phyloP scores from a whole-genome alignment of 2,113 vertebrate genomes.

The Scalopus aquaticus region DNA sequence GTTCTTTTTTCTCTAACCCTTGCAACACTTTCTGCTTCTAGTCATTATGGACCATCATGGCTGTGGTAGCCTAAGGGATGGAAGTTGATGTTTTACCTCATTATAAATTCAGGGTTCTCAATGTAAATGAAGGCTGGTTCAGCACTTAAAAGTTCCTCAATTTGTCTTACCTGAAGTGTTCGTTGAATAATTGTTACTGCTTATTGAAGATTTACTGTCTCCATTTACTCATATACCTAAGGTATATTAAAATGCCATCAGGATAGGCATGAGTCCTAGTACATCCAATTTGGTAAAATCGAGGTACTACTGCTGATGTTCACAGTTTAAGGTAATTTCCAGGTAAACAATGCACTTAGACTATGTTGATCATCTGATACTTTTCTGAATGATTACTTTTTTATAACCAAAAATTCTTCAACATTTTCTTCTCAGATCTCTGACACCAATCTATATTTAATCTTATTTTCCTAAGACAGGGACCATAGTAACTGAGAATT shows the following conservation, averaged over 20 bases:
- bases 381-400: background rate
- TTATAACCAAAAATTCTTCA: background rate
- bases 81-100: background rate
- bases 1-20: too few species aligned
- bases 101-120: background rate
- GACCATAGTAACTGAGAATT: background rate
- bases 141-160: background rate
- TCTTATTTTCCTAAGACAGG: background rate
- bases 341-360: background rate
- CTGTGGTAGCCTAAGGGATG: background rate
- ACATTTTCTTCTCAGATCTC: background rate
- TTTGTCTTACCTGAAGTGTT: background rate
- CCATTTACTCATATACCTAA: background rate
- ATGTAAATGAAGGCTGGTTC: background rate
- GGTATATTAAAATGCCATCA: background rate
- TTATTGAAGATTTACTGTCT: background rate
- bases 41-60: too few species aligned
- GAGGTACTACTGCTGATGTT: background rate
- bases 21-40: too few species aligned
- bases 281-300: background rate
- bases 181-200: background rate
- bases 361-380: background rate
- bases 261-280: background rate
- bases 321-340: background rate
- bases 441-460: background rate